Evolutionary conservation across 2,113 vertebrate species (phyloP).

Genomic region (Odontesthes bonariensis): DNA sequence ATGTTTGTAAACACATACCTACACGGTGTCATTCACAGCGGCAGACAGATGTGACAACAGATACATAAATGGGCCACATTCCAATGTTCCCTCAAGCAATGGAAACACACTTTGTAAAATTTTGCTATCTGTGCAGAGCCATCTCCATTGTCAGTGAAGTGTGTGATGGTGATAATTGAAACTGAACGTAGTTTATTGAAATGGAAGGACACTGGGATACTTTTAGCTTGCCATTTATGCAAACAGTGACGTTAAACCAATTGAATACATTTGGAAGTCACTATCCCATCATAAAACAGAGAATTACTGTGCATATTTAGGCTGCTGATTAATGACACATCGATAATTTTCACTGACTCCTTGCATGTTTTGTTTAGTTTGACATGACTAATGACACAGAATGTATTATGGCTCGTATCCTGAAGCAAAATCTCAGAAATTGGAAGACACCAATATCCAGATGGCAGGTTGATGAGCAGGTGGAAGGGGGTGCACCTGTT

Average conservation of each 20-base stretch:
- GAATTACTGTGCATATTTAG: too few relatives aligned
- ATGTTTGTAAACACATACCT: background rate
- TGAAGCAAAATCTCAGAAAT: background rate
- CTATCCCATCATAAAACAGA: background rate
- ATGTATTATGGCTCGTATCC: background rate
- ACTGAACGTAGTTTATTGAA: background rate
- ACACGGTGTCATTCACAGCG: background rate
- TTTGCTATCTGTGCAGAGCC: background rate
- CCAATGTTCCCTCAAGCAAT: too few relatives aligned
- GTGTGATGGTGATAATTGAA: background rate
- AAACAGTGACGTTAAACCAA: background rate
- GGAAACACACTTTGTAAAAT: background rate
- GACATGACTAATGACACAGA: too few relatives aligned
- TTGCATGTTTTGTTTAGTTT: too few relatives aligned
- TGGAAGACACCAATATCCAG: too few relatives aligned
- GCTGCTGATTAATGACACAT: too few relatives aligned
- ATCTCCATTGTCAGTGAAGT: too few relatives aligned
- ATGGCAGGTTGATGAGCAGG: too few relatives aligned
- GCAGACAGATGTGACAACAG: background rate
- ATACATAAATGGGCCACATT: background rate
- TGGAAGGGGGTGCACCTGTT: too few relatives aligned
- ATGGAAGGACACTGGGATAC: background rate
- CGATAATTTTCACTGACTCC: too few relatives aligned
- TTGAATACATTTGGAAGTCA: background rate
- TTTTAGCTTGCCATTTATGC: background rate